Conservation (phyloP, 2,888 invertebrate species). For the Malthinus seriepunctatus region DNA sequence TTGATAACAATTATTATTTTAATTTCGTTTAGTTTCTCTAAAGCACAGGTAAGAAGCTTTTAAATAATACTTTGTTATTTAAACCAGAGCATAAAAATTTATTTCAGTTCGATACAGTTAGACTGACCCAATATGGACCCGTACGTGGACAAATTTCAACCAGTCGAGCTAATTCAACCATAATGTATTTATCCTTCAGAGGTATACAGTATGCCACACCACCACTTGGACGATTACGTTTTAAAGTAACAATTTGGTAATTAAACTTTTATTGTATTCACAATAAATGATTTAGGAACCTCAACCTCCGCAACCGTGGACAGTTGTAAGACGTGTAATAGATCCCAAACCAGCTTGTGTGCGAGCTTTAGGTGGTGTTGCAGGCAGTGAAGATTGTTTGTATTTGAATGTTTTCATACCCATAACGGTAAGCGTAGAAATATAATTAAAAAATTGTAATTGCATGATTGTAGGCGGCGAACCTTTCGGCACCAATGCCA, state of each 20-base stretch:
- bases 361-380: too few species aligned
- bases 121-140: constrained; percentile 1
- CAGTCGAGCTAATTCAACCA: not conserved
- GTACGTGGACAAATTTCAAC: not conserved
- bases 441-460: too few species aligned
- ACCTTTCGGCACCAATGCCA: not conserved
- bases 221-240: not conserved
- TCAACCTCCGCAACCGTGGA: not conserved
- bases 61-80: too few species aligned
- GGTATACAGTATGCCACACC: constrained; percentile 3
- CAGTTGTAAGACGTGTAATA: not conserved
- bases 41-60: too few species aligned
- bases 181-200: constrained; percentile 2
- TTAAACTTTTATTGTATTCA: not conserved
- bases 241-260: too few species aligned
- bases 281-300: not conserved
- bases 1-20: too few species aligned
- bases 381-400: not conserved
- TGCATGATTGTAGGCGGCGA: constrained; percentile 3
- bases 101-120: not conserved
- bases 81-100: too few species aligned
- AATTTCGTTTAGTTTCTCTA: too few species aligned
- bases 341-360: not conserved
- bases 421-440: not conserved
- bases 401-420: not conserved